Evolutionary conservation across 1,140 invertebrate species (phyloP).

Genomic region (Zaprionus tsacasi): DNA sequence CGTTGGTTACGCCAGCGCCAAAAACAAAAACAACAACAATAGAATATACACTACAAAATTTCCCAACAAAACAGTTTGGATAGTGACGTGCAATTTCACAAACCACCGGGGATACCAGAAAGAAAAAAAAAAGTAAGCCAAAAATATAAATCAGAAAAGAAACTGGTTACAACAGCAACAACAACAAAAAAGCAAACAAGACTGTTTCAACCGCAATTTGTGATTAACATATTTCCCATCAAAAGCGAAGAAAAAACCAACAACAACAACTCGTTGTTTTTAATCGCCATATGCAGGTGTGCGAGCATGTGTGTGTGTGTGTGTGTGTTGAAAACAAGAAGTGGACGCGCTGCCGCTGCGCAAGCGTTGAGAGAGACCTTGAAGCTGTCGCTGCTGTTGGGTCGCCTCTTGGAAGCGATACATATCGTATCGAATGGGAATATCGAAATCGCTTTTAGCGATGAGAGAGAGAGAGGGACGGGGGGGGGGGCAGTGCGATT

Average conservation of each 20-base stretch:
- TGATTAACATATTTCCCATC: conserved; percentile 82
- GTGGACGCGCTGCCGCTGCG: conserved; percentile 58
- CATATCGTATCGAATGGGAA: conserved; percentile 30
- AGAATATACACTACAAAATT: conserved; percentile 51
- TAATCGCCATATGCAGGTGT: conserved; percentile 52
- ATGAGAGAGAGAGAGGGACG: background rate
- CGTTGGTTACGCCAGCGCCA: background rate
- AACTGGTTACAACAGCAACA: conserved; percentile 65
- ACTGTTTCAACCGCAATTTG: conserved; percentile 55
- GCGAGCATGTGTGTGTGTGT: conserved; percentile 31
- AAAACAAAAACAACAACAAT: conserved; percentile 8
- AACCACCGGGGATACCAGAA: conserved; percentile 9
- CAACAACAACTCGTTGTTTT: conserved; percentile 46
- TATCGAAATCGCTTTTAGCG: background rate
- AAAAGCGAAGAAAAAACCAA: conserved; percentile 28
- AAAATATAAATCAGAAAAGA: conserved; percentile 77
- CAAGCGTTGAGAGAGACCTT: conserved; percentile 61
- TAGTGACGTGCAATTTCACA: conserved; percentile 65
- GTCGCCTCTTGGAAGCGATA: conserved; percentile 27
- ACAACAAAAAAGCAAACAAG: conserved; percentile 12
- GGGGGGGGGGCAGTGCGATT: background rate
- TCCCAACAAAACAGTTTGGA: conserved; percentile 28
- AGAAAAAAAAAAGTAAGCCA: conserved; percentile 65
- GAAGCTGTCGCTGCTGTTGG: conserved; percentile 49
- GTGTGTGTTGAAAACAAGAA: conserved; percentile 62